Percentiles rank a stretch among this genome's conserved stretches.
phyloP scores from a whole-genome alignment of 2,888 invertebrate genomes.

The Clivina fossor region DNA sequence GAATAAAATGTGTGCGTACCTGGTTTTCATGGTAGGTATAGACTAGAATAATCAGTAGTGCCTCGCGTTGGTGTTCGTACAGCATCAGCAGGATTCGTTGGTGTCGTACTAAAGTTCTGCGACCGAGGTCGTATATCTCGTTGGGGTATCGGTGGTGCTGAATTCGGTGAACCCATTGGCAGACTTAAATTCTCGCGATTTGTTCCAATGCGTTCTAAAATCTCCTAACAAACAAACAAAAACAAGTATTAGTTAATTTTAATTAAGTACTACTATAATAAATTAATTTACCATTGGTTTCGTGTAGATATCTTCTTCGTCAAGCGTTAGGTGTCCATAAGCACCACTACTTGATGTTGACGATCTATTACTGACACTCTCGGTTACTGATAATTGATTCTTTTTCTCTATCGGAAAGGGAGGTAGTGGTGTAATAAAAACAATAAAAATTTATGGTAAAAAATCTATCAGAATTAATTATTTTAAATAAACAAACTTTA shows the following conservation, averaged over 20 bases:
- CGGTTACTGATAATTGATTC: slow-evolving; percentile 39
- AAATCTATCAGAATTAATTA: too few species aligned
- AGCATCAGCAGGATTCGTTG: slow-evolving; percentile 49
- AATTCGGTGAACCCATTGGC: slow-evolving; percentile 49
- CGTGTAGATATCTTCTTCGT: slow-evolving; percentile 69
- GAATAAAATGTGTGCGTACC: slow-evolving; percentile 42
- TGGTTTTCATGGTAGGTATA: slow-evolving; percentile 53
- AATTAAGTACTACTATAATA: too few species aligned
- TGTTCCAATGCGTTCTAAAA: slow-evolving; percentile 40
- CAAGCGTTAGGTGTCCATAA: slow-evolving; percentile 60
- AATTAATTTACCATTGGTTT: slow-evolving; percentile 67
- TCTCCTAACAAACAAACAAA: slow-evolving; percentile 36
- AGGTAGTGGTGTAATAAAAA: slow-evolving; percentile 75
- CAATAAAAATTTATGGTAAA: too few species aligned
- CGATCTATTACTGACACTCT: slow-evolving; percentile 50
- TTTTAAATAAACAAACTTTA: too few species aligned
- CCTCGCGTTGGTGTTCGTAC: slow-evolving; percentile 52
- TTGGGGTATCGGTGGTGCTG: slow-evolving; percentile 63
- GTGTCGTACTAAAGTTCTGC: slow-evolving; percentile 57
- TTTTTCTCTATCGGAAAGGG: slow-evolving; percentile 74
- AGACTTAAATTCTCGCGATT: slow-evolving; percentile 52
- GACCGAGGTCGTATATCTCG: slow-evolving; percentile 61
- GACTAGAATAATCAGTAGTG: slow-evolving; percentile 53
- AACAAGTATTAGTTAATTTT: slow-evolving; percentile 35
- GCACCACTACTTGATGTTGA: slow-evolving; percentile 54